These are phyloP conservation scores for Montipora efflorescens DNA, from an alignment of 64 coral and sea anemone species.

Conservation along the genomic window DNA sequence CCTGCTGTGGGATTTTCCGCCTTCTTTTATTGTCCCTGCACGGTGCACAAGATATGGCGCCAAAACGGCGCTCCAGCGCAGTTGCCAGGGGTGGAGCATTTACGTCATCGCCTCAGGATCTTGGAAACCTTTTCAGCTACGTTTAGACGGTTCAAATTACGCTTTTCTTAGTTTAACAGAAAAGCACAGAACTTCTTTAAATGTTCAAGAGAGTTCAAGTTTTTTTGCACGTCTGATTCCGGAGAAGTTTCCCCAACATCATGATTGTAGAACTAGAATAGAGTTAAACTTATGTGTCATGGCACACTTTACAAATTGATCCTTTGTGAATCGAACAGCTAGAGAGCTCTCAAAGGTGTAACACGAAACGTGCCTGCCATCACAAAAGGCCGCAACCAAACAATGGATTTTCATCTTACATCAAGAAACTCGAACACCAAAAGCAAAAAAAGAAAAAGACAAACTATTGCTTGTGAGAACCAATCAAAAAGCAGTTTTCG, in stretches of 20 bases:
- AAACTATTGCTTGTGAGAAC: too few species aligned
- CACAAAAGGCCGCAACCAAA: background rate
- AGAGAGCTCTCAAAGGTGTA: background rate
- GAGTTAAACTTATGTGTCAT: background rate
- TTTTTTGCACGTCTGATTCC: too few species aligned
- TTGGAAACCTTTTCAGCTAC: too few species aligned
- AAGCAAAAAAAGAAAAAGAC: too few species aligned
- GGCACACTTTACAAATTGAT: background rate
- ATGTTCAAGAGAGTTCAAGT: too few species aligned
- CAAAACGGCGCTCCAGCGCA: conserved; percentile 19
- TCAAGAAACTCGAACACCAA: background rate
- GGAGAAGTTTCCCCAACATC: background rate
- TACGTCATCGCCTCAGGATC: background rate
- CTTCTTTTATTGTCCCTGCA: conserved; percentile 4
- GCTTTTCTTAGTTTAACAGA: too few species aligned
- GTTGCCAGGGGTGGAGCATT: background rate
- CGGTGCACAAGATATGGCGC: background rate
- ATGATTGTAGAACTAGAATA: background rate
- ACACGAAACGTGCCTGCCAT: background rate
- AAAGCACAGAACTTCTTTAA: too few species aligned
- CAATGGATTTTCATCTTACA: background rate
- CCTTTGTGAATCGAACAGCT: background rate
- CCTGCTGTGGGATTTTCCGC: conserved; percentile 37
- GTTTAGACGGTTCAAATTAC: too few species aligned
- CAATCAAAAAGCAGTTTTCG: too few species aligned